Evolutionary conservation across 1,140 invertebrate genomes (phyloP), one percentile per base, ranked within the genome.

Genomic region (Leptopilina clavipes): DNA sequence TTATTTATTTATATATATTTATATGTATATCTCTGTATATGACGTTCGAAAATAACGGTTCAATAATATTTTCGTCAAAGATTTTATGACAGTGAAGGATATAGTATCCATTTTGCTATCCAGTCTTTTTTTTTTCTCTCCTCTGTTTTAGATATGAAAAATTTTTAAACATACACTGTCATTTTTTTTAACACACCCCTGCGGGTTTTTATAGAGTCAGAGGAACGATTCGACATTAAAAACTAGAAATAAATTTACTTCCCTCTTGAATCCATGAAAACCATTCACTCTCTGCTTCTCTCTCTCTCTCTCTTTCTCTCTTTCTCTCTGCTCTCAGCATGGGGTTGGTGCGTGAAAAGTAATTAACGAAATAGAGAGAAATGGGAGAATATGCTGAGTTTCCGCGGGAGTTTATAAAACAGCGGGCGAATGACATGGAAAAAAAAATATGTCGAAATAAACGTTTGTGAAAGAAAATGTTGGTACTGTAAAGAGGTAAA

Each of bases 291-390:
- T n/a, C n/a, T n/a, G n/a, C n/a, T n/a, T n/a, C n/a, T n/a, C n/a
- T n/a, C n/a, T n/a, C n/a, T n/a, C n/a, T 31, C 25, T 31, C 25
- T 31, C 25, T 31, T 31, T 31, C 25, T 31, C 25, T 31, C 25
- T 31, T n/a, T n/a, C 56, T 22, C 19, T 59, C 56, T 25, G 22
- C 19, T 25, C 12, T 22, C 19, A 12, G n/a, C n/a, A n/a, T 59
- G 9, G 5, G 19, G 18, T 12, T 59, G 10, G 11, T 59, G 11
- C 22, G 22, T 59, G 56, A 59, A 59, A 59, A 59, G 56, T 59
- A 59, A 59, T 59, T 25, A 59, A 59, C 18, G 56, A 22, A 59
- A 59, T 59, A 25, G 56, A 31, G 10, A 59, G 22, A 59, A 59
- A 59, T 22, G 56, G 56, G 56, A 31, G 56, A 59, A 31, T 59